A percentile compares a stretch with the other conserved stretches of the same genome.
Evolutionary conservation across 2,113 vertebrate species (phyloP).

Genomic region (Polyodon spathula): DNA sequence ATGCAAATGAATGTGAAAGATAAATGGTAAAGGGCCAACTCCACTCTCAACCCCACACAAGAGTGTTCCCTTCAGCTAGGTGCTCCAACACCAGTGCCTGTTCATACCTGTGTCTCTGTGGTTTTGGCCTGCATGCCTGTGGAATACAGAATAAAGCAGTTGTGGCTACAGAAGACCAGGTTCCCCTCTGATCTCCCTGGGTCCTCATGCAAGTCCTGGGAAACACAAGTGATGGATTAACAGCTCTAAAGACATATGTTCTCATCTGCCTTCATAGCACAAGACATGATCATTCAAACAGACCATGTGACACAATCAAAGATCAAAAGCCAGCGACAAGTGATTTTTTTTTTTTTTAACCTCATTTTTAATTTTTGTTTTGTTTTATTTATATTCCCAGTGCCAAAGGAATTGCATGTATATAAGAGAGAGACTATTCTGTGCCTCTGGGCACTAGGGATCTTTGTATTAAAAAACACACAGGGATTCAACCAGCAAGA

Average conservation of each 20-base stretch:
- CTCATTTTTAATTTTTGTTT: no score
- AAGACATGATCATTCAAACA: slow-evolving; percentile 14
- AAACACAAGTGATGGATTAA: slow-evolving; percentile 27
- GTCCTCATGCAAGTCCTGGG: slow-evolving; percentile 53
- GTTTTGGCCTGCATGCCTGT: slow-evolving; percentile 41
- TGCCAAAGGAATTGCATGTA: slow-evolving; percentile 18
- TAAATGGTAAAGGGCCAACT: no score
- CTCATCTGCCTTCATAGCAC: neutral
- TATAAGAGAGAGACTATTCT: slow-evolving; percentile 6
- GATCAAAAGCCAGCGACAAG: slow-evolving; percentile 22
- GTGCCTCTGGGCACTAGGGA: slow-evolving; percentile 4
- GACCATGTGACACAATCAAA: neutral
- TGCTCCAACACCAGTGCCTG: neutral
- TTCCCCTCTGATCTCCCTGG: slow-evolving; percentile 61
- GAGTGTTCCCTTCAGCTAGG: neutral
- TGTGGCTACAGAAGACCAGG: slow-evolving; percentile 84
- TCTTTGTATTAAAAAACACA: no score
- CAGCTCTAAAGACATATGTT: neutral
- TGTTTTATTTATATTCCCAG: no score
- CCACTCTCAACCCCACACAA: no score
- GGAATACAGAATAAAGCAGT: slow-evolving; percentile 76
- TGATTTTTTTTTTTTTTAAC: no score
- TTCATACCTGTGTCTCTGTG: slow-evolving; percentile 45
- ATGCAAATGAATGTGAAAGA: no score
- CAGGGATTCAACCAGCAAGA: no score